Base-by-base conservation (phyloP, 2,113 vertebrate genomes). In the Smithornis capensis region DNA sequence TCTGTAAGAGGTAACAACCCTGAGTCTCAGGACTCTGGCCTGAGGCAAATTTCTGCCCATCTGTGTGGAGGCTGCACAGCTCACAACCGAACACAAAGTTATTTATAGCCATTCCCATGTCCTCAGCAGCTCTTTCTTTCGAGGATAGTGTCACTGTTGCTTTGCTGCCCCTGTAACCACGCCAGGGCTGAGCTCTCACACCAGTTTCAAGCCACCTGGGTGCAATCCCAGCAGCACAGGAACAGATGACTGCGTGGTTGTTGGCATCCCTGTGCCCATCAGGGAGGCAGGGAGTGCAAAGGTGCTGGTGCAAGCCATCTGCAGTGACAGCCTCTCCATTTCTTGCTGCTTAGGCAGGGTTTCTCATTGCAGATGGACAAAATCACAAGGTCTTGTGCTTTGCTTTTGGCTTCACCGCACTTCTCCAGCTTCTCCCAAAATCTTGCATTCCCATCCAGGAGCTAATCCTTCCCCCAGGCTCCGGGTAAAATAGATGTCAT, bases 101-200 rank as follows among this genome's bases (percentile, higher is more conserved):
- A 90, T 89, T 91, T 90, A 81, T 70, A 74, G 86, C 68, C 25
- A 27, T 78, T 70, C 83, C 49, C 62, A 40, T 62, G 80, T 93
- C 83, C 94, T 95, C 92, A 94, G 85, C 76, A 92, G 81, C 63
- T 83, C 67, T 53, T 37, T 83, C 91, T 76, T 92, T 83, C 4
- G 7, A 93, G 92, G 65, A 82, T 81, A 79, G 64, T 93, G 87
- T 92, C 86, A 77, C 68, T 4, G 0, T 12, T 24, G 63, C 88
- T 59, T 49, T 62, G 11, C 37, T 88, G 68, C n/a, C 49, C 73
- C 84, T 65, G 83, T 74, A 70, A 70, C 63, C 86, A 57, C 0
- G 29, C 87, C 89, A 94, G 87, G 60, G 37, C 65, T 60, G 64
- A 78, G 86, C 76, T 75, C 73, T 70, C 57, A 56, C 64, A 49